These are phyloP conservation scores for Bos taurus DNA, from an alignment of 2,113 vertebrate genomes.

Conservation along the genomic window DNA sequence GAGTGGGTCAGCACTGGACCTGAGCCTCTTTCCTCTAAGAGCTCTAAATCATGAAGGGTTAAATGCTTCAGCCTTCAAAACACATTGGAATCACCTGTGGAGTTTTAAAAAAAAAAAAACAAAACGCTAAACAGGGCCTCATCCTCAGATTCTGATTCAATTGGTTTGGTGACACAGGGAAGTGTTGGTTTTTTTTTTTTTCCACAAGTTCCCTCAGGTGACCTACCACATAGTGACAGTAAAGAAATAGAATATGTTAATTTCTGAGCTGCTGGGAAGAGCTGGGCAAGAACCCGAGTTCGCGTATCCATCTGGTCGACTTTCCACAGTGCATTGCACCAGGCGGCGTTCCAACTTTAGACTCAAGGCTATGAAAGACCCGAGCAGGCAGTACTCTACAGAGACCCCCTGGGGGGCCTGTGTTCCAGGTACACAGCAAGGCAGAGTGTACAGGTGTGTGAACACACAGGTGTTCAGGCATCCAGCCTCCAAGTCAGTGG, in stretches of 20 bases:
- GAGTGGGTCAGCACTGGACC: not conserved
- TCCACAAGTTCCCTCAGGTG: not conserved
- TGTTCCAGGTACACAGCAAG: not conserved
- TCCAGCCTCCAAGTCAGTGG: not conserved
- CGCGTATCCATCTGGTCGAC: not conserved
- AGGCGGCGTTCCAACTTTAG: not conserved
- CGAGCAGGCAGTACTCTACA: not conserved
- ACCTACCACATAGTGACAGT: not conserved
- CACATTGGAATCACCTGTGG: not conserved
- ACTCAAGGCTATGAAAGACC: not conserved
- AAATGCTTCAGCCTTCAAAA: not conserved
- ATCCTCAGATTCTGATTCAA: not conserved
- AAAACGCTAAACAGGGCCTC: not conserved
- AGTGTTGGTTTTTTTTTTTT: not conserved
- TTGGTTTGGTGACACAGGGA: not conserved
- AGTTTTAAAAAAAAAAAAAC: not conserved
- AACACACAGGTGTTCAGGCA: not conserved
- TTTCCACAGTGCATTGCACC: not conserved
- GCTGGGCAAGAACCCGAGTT: not conserved
- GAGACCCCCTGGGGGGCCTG: not conserved
- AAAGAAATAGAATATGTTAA: not conserved
- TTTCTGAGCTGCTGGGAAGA: not conserved
- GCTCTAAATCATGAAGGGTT: not conserved
- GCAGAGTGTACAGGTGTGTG: not conserved
- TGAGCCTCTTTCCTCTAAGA: not conserved